Evolutionary conservation across 2,888 invertebrate genomes (phyloP).

Genomic region (Aphodius sticticus): DNA sequence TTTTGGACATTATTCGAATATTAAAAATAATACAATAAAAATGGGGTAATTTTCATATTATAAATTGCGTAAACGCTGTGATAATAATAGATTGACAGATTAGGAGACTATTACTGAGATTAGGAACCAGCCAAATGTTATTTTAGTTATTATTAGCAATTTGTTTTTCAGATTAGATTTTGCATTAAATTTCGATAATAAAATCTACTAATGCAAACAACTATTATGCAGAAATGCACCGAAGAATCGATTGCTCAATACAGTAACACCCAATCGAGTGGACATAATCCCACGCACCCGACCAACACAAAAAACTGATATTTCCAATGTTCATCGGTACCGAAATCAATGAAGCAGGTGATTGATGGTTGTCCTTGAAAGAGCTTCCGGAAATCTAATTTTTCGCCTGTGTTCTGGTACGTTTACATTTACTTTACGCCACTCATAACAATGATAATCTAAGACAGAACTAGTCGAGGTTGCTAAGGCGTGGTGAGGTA

Average conservation of each 20-base stretch:
- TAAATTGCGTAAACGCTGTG: no score
- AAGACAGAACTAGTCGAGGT: slow-evolving; percentile 17
- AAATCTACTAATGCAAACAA: background rate
- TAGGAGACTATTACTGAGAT: no score
- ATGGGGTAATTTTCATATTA: no score
- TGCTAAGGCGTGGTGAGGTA: slow-evolving; percentile 35
- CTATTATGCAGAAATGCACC: background rate
- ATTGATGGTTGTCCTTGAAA: background rate
- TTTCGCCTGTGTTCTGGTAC: background rate
- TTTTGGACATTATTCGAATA: no score
- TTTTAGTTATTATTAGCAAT: no score
- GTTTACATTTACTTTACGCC: background rate
- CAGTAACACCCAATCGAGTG: background rate
- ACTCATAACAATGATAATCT: background rate
- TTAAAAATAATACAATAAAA: no score
- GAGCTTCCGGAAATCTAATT: background rate
- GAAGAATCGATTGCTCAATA: background rate
- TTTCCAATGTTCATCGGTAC: background rate
- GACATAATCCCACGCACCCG: background rate
- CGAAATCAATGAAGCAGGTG: background rate
- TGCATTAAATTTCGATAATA: background rate
- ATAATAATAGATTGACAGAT: no score
- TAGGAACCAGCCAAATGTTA: no score
- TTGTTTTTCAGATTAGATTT: no score
- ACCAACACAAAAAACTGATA: background rate